These are phyloP conservation scores for Betta splendens DNA, from an alignment of 2,797 vertebrate species.

Conservation along the genomic window DNA sequence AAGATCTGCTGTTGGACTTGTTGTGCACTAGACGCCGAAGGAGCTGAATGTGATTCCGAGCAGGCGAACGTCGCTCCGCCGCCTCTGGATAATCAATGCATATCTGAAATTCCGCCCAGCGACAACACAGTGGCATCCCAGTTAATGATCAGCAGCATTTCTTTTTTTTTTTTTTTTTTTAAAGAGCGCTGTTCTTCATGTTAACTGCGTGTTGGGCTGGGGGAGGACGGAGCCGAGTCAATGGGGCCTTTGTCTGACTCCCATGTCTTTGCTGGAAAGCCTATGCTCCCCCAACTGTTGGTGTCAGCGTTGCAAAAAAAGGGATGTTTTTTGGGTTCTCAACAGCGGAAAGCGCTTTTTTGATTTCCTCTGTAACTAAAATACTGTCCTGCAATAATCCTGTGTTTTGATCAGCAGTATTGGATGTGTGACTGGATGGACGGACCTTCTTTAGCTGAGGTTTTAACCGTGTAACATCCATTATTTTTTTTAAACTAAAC, in stretches of 20 bases:
- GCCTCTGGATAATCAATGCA: constrained; percentile 63
- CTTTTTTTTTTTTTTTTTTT: too few relatives aligned
- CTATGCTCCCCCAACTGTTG: constrained; percentile 38
- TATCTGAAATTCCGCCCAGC: constrained; percentile 60
- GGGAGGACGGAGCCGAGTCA: constrained; percentile 60
- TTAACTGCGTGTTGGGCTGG: constrained; percentile 48
- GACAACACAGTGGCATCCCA: constrained; percentile 57
- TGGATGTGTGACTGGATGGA: too few relatives aligned
- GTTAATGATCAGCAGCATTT: constrained; percentile 74
- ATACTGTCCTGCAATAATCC: background rate
- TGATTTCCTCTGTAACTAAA: background rate
- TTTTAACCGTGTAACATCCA: background rate
- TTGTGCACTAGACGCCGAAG: constrained; percentile 16
- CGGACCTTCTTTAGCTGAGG: too few relatives aligned
- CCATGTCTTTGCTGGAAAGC: constrained; percentile 39
- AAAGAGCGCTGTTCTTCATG: too few relatives aligned
- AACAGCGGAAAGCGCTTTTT: background rate
- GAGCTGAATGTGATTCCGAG: constrained; percentile 47
- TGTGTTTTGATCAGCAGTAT: constrained; percentile 8
- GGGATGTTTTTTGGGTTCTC: constrained; percentile 17
- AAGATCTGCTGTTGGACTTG: constrained; percentile 18
- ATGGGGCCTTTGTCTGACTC: constrained; percentile 66
- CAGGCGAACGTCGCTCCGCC: constrained; percentile 22
- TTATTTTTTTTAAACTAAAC: background rate
- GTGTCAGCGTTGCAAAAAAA: constrained; percentile 39